A percentile compares a stretch with the other conserved stretches of the same genome.
phyloP scores from a whole-genome alignment of 2,888 invertebrate genomes.

The Anticlea derivata region DNA sequence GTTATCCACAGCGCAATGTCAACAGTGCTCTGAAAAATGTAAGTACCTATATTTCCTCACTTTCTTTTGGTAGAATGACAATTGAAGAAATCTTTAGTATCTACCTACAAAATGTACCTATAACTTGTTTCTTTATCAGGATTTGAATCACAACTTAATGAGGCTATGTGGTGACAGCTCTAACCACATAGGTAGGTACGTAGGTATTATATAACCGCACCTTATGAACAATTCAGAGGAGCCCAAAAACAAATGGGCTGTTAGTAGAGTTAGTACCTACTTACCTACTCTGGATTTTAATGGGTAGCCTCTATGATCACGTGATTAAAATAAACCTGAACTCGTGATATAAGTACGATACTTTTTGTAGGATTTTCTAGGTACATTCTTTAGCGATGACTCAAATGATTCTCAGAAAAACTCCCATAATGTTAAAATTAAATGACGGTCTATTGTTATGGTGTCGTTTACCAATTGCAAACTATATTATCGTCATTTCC shows the following conservation, averaged over 20 bases:
- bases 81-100: slow-evolving; percentile 6
- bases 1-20: slow-evolving; percentile 43
- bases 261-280: neutral
- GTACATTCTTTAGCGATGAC: slow-evolving; percentile 20
- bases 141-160: slow-evolving; percentile 10
- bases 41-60: slow-evolving; percentile 27
- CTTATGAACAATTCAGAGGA: no score
- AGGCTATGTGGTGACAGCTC: neutral
- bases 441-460: neutral
- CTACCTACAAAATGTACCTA: no score
- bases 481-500: no score
- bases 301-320: no score
- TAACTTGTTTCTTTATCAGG: slow-evolving; percentile 18
- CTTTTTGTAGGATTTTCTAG: slow-evolving; percentile 7
- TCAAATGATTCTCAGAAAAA: slow-evolving; percentile 17
- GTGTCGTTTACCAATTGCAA: no score
- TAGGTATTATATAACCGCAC: no score
- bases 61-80: slow-evolving; percentile 16
- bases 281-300: neutral
- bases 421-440: neutral
- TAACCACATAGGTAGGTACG: no score
- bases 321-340: slow-evolving; percentile 1
- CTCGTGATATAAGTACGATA: slow-evolving; percentile 4
- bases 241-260: no score
- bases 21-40: slow-evolving; percentile 46